Conservation (phyloP, 92 coral and sea anemone genomes). For the Actinernus sp. region DNA sequence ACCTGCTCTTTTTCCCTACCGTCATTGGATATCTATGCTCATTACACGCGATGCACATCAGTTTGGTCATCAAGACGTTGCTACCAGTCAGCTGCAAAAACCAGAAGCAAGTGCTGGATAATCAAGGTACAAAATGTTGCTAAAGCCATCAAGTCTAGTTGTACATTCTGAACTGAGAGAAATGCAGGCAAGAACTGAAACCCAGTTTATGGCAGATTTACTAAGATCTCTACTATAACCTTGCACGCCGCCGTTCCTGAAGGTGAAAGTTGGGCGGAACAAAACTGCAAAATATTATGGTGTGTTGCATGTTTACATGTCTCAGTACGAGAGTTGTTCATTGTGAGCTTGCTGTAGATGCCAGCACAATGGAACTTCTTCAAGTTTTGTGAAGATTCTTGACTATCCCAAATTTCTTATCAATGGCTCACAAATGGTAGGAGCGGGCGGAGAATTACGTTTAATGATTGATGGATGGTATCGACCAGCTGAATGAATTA, state of each 20-base stretch:
- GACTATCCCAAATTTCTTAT: constrained; percentile 31
- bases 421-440: constrained; percentile 49
- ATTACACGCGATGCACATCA: constrained; percentile 58
- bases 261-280: constrained; percentile 58
- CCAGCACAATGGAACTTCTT: constrained; percentile 60
- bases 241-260: constrained; percentile 53
- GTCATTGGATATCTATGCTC: constrained; percentile 50
- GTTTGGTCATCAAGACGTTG: constrained; percentile 56
- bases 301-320: constrained; percentile 57
- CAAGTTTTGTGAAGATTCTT: constrained; percentile 67
- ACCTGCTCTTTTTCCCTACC: constrained; percentile 48
- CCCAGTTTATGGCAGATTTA: constrained; percentile 49
- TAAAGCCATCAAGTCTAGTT: constrained; percentile 33
- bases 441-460: constrained; percentile 32
- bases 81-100: constrained; percentile 56
- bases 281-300: constrained; percentile 55
- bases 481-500: constrained; percentile 26
- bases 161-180: constrained; percentile 35
- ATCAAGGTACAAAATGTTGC: constrained; percentile 49
- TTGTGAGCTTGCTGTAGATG: constrained; percentile 47
- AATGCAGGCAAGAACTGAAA: constrained; percentile 21
- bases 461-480: constrained; percentile 53
- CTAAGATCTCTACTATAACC: constrained; percentile 47
- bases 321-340: constrained; percentile 55
- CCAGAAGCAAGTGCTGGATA: constrained; percentile 46